A percentile compares a stretch with the other conserved stretches of the same genome.
phyloP scores from a whole-genome alignment of 2,888 invertebrate genomes.

The Watsonalla cultraria region DNA sequence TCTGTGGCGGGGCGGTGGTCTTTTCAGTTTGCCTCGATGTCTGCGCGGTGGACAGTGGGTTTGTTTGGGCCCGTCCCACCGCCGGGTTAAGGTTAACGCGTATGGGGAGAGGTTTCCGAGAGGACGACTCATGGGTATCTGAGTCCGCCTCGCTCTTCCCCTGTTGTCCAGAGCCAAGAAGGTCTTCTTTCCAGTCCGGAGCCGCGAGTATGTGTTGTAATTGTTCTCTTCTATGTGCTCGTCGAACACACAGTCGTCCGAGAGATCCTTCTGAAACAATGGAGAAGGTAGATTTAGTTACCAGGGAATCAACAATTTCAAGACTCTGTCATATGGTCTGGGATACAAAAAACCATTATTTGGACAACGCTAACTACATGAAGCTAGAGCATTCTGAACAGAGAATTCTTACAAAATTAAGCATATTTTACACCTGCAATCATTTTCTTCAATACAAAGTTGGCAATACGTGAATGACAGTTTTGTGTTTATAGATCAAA shows the following conservation, averaged over 20 bases:
- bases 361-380: too few species aligned
- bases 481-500: too few species aligned
- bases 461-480: too few species aligned
- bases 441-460: too few species aligned
- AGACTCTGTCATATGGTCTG: not conserved
- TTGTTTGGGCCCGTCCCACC: constrained; percentile 56
- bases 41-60: constrained; percentile 59
- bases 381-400: too few species aligned
- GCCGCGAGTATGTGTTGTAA: constrained; percentile 91
- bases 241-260: constrained; percentile 91
- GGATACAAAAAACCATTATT: too few species aligned
- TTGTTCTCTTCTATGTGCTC: constrained; percentile 91
- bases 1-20: constrained; percentile 61
- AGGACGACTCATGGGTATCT: constrained; percentile 82
- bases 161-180: constrained; percentile 88
- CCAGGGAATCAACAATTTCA: not conserved
- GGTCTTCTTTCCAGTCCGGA: constrained; percentile 81
- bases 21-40: constrained; percentile 66
- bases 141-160: constrained; percentile 85
- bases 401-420: too few species aligned
- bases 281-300: constrained; percentile 33
- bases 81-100: constrained; percentile 80
- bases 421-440: too few species aligned
- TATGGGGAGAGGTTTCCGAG: constrained; percentile 87
- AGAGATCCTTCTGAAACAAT: constrained; percentile 90